phyloP scores from a whole-genome alignment of 2,888 invertebrate species.

The Hedya salicella region DNA sequence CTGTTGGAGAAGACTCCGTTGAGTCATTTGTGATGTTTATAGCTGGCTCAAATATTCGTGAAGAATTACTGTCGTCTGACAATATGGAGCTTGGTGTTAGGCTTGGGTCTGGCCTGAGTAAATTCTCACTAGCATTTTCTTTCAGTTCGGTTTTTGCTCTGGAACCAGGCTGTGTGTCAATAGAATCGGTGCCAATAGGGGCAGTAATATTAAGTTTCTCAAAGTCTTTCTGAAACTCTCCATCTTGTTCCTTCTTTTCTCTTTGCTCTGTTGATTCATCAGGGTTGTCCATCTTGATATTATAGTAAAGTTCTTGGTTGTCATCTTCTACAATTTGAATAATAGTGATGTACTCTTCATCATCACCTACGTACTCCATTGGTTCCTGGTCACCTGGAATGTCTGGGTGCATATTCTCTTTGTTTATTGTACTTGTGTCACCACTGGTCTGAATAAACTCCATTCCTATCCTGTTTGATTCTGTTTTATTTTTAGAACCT shows the following conservation, averaged over 20 bases:
- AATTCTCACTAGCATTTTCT: conserved; percentile 57
- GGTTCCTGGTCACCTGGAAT: conserved; percentile 65
- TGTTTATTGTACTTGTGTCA: conserved; percentile 47
- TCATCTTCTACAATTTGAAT: conserved; percentile 83
- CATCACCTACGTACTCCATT: conserved; percentile 69
- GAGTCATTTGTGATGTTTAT: conserved; percentile 76
- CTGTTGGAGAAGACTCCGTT: conserved; percentile 78
- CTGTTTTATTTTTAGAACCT: conserved; percentile 30
- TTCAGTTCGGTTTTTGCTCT: conserved; percentile 66
- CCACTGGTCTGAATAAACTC: conserved; percentile 41
- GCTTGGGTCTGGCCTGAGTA: conserved; percentile 75
- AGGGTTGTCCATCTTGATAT: conserved; percentile 73
- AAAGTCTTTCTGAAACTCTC: conserved; percentile 74
- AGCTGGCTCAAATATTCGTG: conserved; percentile 69
- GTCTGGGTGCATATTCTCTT: conserved; percentile 48
- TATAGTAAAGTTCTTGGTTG: conserved; percentile 72
- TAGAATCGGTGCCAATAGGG: conserved; percentile 53
- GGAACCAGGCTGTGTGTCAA: conserved; percentile 62
- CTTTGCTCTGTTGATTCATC: conserved; percentile 46
- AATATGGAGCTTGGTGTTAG: conserved; percentile 76
- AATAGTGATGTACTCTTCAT: conserved; percentile 81
- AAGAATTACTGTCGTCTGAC: conserved; percentile 80
- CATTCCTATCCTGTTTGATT: conserved; percentile 32
- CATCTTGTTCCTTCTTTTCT: conserved; percentile 54
- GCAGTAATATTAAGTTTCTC: conserved; percentile 67